These are phyloP conservation scores for Tapirus indicus DNA, from an alignment of 2,797 vertebrate genomes.

Conservation along the genomic window DNA sequence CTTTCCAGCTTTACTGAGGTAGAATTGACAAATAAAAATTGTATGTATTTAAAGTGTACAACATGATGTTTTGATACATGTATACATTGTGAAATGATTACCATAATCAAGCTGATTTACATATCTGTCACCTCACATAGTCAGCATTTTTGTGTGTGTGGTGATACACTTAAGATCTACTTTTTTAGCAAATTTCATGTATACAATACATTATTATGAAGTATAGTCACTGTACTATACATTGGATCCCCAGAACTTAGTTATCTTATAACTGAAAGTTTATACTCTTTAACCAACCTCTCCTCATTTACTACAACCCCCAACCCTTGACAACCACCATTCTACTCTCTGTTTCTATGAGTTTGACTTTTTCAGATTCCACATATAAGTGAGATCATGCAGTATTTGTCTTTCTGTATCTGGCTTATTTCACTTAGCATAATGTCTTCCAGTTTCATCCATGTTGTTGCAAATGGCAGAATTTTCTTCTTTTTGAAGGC, in stretches of 20 bases:
- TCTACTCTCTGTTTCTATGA: background rate
- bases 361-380: background rate
- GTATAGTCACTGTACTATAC: background rate
- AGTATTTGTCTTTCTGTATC: background rate
- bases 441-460: background rate
- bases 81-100: background rate
- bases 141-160: background rate
- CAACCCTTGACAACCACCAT: background rate
- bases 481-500: background rate
- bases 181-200: background rate
- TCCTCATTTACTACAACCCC: background rate
- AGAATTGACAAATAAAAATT: background rate
- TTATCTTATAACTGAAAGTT: background rate
- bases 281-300: background rate
- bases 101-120: background rate
- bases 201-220: background rate
- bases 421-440: background rate
- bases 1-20: background rate
- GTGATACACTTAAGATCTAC: background rate
- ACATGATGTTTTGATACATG: background rate
- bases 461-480: background rate
- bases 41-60: background rate
- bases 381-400: background rate
- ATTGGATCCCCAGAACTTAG: background rate
- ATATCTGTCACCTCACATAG: background rate